Conservation (phyloP, 1,140 invertebrate genomes). For the Rhopalosiphum padi region DNA sequence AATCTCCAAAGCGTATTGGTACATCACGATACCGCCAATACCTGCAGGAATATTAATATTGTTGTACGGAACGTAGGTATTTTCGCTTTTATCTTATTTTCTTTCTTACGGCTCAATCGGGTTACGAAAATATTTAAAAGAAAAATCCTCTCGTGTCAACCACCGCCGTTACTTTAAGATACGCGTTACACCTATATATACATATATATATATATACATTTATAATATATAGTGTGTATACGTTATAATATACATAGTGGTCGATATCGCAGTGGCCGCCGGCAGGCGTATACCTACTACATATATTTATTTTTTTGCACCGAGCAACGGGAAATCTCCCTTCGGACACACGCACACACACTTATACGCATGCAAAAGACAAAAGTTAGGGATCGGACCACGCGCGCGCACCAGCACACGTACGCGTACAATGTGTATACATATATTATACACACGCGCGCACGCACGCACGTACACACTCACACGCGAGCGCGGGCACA, state of each 20-base stretch:
- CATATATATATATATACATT: too few relatives aligned
- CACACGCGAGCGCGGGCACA: too few relatives aligned
- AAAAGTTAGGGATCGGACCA: slow-evolving; percentile 57
- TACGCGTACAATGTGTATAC: neutral
- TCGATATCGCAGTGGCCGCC: slow-evolving; percentile 32
- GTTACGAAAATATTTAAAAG: neutral
- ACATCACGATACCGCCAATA: too few relatives aligned
- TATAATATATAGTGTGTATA: neutral
- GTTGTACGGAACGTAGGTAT: neutral
- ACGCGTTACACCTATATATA: neutral
- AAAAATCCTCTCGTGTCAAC: neutral
- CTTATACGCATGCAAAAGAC: slow-evolving; percentile 57
- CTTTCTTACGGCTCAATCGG: neutral
- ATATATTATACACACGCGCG: neutral
- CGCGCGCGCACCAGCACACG: neutral
- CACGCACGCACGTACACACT: neutral
- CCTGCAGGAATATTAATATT: neutral
- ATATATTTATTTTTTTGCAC: slow-evolving; percentile 32
- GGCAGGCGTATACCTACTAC: neutral
- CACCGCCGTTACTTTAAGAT: neutral
- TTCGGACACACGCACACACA: slow-evolving; percentile 41
- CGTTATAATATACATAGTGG: neutral
- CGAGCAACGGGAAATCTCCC: slow-evolving; percentile 53
- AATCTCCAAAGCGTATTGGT: too few relatives aligned
- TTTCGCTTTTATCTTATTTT: neutral